phyloP scores from a whole-genome alignment of 1,140 invertebrate species.

The Tribolium castaneum region DNA sequence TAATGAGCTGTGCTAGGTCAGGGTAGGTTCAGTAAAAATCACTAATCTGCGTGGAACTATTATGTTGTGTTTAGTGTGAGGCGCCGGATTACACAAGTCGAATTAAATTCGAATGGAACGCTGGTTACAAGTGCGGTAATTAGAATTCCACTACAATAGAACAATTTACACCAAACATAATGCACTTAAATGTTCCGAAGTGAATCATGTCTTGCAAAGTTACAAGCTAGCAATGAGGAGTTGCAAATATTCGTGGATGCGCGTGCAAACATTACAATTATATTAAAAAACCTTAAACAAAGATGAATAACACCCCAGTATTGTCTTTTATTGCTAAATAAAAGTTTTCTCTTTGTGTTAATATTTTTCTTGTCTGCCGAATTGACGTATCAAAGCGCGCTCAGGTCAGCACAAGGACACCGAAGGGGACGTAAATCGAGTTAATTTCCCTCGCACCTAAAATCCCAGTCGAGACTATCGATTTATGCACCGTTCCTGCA shows the following conservation, averaged over 20 bases:
- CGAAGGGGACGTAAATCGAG: slow-evolving; percentile 19
- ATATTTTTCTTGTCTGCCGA: not conserved
- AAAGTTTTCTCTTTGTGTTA: not conserved
- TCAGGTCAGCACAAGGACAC: slow-evolving; percentile 12
- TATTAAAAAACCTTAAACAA: too few species aligned
- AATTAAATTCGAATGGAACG: slow-evolving; percentile 17
- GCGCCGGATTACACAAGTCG: slow-evolving; percentile 9
- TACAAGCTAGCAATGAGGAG: not conserved
- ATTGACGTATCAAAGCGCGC: not conserved
- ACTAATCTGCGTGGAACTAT: not conserved
- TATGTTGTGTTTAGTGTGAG: not conserved
- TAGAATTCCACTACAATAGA: slow-evolving; percentile 30
- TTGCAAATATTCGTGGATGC: not conserved
- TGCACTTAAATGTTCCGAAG: slow-evolving; percentile 23
- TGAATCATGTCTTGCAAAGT: slow-evolving; percentile 10
- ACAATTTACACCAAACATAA: slow-evolving; percentile 33
- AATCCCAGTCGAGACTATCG: slow-evolving; percentile 3
- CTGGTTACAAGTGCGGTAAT: slow-evolving; percentile 7
- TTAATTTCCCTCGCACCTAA: slow-evolving; percentile 30
- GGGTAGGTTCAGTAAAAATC: not conserved
- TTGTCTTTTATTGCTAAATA: too few species aligned
- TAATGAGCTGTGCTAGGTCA: not conserved
- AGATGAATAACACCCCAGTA: too few species aligned
- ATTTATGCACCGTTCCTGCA: not conserved
- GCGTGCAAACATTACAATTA: not conserved